Conservation (phyloP, 2,797 vertebrate species). For the Vespertilio murinus region DNA sequence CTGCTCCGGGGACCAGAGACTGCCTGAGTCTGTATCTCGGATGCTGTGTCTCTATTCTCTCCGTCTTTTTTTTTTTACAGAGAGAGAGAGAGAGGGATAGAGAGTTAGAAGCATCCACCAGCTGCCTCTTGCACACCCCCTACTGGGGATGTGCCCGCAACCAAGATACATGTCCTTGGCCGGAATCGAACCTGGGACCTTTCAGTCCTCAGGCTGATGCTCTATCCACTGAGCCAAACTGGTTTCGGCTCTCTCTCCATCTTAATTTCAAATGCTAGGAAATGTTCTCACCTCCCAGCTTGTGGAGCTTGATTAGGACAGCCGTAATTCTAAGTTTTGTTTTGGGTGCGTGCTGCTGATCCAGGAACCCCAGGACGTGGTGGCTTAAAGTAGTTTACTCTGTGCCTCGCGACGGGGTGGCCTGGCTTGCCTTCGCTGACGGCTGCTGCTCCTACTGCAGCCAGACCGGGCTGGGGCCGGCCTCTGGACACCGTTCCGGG, state of each 20-base stretch:
- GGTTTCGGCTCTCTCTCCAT: too few relatives aligned
- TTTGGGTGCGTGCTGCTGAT: slow-evolving; percentile 21
- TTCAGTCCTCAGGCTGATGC: too few relatives aligned
- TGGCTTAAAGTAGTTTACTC: neutral
- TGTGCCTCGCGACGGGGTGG: neutral
- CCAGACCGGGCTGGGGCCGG: neutral
- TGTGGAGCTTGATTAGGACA: slow-evolving; percentile 2
- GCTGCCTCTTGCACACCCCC: too few relatives aligned
- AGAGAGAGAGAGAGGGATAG: too few relatives aligned
- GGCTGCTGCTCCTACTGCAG: neutral
- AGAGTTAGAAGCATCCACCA: too few relatives aligned
- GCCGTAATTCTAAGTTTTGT: neutral
- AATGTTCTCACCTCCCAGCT: neutral
- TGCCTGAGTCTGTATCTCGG: neutral
- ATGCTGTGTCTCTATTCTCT: neutral
- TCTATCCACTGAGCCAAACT: too few relatives aligned
- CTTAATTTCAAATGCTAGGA: neutral
- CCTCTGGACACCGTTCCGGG: neutral
- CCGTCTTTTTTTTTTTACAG: too few relatives aligned
- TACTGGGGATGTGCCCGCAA: too few relatives aligned
- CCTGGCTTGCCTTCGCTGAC: neutral
- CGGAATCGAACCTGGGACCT: too few relatives aligned
- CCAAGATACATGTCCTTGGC: too few relatives aligned
- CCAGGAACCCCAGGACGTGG: neutral
- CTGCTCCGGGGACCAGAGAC: neutral